These are phyloP conservation scores for Eulimnadia texana DNA, from an alignment of 1,140 invertebrate species.

Conservation along the genomic window DNA sequence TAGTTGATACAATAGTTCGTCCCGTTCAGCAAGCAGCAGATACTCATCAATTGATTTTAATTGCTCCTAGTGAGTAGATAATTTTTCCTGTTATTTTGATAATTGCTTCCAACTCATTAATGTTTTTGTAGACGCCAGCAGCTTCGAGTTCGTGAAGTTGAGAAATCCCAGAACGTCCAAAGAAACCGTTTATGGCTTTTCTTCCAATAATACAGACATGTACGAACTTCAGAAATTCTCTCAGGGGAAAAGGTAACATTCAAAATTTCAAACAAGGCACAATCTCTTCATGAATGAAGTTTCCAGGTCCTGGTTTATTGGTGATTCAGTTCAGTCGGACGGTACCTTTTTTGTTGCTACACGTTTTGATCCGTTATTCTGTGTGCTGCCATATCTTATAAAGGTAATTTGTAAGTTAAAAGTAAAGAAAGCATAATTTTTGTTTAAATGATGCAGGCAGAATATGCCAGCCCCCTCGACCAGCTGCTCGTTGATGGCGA, in stretches of 20 bases:
- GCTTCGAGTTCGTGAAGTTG: neutral
- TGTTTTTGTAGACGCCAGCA: neutral
- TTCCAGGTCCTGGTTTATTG: slow-evolving; percentile 21
- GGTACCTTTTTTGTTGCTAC: slow-evolving; percentile 19
- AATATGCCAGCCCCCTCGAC: slow-evolving; percentile 16
- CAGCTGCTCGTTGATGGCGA: slow-evolving; percentile 19
- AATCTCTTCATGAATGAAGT: neutral
- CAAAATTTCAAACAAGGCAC: neutral
- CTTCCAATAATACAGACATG: neutral
- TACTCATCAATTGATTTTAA: neutral
- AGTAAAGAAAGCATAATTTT: neutral
- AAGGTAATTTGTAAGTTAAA: slow-evolving; percentile 18
- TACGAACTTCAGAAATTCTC: slow-evolving; percentile 3
- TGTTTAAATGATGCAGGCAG: slow-evolving; percentile 12
- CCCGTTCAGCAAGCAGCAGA: neutral
- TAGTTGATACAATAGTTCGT: neutral
- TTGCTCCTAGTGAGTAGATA: neutral
- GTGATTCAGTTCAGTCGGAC: slow-evolving; percentile 20
- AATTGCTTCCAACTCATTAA: neutral
- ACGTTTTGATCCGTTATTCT: slow-evolving; percentile 21
- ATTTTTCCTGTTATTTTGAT: neutral
- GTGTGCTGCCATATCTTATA: slow-evolving; percentile 16
- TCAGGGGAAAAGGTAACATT: slow-evolving; percentile 1
- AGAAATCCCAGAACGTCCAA: neutral
- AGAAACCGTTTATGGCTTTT: slow-evolving; percentile 1